These are phyloP conservation scores for Archips xylosteana DNA, from an alignment of 2,888 invertebrate genomes.

Conservation along the genomic window DNA sequence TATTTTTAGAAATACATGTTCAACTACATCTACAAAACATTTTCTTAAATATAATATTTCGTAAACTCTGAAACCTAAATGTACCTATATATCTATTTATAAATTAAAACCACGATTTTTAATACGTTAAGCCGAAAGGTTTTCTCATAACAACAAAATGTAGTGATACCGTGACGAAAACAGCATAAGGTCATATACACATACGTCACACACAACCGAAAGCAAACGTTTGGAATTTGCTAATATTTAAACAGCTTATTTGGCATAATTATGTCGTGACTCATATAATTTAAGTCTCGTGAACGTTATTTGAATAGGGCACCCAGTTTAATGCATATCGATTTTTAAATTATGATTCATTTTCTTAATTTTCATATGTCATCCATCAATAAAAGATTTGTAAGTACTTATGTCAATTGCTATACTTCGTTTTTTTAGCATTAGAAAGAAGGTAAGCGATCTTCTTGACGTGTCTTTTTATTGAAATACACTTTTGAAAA, in stretches of 20 bases:
- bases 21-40: neutral
- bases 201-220: slow-evolving; percentile 8
- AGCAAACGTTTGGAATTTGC: slow-evolving; percentile 31
- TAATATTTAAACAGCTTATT: slow-evolving; percentile 33
- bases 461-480: too few species aligned
- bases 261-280: slow-evolving; percentile 24
- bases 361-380: too few species aligned
- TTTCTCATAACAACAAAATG: slow-evolving; percentile 1
- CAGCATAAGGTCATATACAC: slow-evolving; percentile 4
- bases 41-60: neutral
- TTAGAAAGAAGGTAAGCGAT: too few species aligned
- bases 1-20: neutral
- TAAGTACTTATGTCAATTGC: too few species aligned
- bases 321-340: neutral
- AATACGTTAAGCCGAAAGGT: neutral
- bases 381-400: too few species aligned
- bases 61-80: neutral
- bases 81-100: neutral
- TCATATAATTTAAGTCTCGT: slow-evolving; percentile 14
- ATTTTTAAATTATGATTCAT: neutral
- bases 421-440: too few species aligned
- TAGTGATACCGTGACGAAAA: neutral
- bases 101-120: neutral
- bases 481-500: too few species aligned
- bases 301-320: neutral